These are phyloP conservation scores for Shargacucullia verbasci DNA, from an alignment of 2,888 invertebrate species.

Conservation along the genomic window DNA sequence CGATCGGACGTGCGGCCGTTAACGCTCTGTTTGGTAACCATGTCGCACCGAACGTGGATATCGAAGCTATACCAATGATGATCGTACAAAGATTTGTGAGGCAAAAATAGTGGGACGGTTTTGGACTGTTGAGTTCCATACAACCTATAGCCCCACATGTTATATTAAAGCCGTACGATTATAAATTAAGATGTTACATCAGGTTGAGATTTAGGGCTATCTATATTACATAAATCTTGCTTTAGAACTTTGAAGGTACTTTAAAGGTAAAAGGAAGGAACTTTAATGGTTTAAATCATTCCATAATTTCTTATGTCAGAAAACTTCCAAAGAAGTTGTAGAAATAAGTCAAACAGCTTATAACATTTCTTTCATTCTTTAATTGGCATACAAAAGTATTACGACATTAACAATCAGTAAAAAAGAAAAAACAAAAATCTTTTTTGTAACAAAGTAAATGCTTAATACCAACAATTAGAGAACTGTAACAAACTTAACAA, in stretches of 20 bases:
- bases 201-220: not conserved
- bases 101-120: conserved; percentile 16
- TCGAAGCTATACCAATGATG: conserved; percentile 46
- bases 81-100: conserved; percentile 7
- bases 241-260: too few relatives aligned
- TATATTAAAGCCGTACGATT: too few relatives aligned
- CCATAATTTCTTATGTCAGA: too few relatives aligned
- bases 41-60: conserved; percentile 52
- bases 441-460: conserved; percentile 11
- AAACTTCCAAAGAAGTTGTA: too few relatives aligned
- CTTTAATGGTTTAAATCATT: too few relatives aligned
- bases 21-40: conserved; percentile 76
- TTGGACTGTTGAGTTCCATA: not conserved
- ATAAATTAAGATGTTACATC: too few relatives aligned
- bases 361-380: not conserved
- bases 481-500: conserved; percentile 31
- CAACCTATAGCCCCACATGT: too few relatives aligned
- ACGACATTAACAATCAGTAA: not conserved
- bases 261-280: too few relatives aligned
- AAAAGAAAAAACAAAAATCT: not conserved
- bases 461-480: conserved; percentile 22
- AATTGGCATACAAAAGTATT: not conserved
- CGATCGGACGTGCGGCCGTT: conserved; percentile 64
- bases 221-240: too few relatives aligned
- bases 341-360: not conserved